These are phyloP conservation scores for Herminia tarsipennalis DNA, from an alignment of 2,888 invertebrate species.

Conservation along the genomic window DNA sequence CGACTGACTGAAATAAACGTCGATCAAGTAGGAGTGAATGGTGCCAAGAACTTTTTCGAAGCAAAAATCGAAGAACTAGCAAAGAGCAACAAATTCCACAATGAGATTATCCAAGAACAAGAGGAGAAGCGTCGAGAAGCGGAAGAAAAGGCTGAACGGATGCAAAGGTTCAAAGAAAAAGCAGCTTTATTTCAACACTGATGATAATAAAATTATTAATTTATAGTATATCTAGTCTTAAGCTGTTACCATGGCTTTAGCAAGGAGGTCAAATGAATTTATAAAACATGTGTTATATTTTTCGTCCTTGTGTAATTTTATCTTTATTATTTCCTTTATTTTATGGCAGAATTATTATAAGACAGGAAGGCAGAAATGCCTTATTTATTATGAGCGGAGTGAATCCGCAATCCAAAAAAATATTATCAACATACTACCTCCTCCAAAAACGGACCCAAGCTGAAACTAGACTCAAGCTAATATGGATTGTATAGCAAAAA, in stretches of 20 bases:
- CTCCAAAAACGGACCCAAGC: too few relatives aligned
- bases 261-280: constrained; percentile 21
- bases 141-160: constrained; percentile 92
- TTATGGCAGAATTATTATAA: background rate
- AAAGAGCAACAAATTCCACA: constrained; percentile 94
- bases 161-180: constrained; percentile 95
- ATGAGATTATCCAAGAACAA: constrained; percentile 96
- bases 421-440: too few relatives aligned
- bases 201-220: constrained; percentile 42
- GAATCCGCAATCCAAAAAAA: too few relatives aligned
- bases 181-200: constrained; percentile 90
- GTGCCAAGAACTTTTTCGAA: constrained; percentile 98
- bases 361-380: too few relatives aligned
- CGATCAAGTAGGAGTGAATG: constrained; percentile 96
- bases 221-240: constrained; percentile 75
- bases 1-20: constrained; percentile 96
- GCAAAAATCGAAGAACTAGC: constrained; percentile 96
- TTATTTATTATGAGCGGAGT: too few relatives aligned
- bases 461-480: too few relatives aligned
- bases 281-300: constrained; percentile 16
- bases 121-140: constrained; percentile 94
- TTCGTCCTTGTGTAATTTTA: background rate
- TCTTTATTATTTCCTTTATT: background rate
- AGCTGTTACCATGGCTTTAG: constrained; percentile 80
- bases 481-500: too few relatives aligned